phyloP scores from a whole-genome alignment of 2,888 invertebrate genomes.

The Odontocerum albicorne region DNA sequence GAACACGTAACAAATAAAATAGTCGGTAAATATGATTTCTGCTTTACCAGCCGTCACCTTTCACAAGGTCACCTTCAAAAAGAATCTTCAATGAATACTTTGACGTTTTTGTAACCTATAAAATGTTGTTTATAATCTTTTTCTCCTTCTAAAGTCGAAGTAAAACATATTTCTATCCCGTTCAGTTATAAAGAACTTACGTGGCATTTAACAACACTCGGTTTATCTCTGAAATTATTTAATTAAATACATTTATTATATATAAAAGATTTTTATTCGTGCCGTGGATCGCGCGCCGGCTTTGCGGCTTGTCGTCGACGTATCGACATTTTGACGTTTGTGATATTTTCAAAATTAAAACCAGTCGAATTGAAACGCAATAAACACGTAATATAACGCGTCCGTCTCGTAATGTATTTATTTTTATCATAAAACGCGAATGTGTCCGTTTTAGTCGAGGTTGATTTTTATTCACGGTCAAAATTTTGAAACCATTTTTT shows the following conservation, averaged over 20 bases:
- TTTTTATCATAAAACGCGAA: constrained; percentile 1
- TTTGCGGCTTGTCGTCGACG: neutral
- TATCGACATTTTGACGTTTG: neutral
- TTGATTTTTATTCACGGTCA: constrained; percentile 6
- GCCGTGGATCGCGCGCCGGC: neutral
- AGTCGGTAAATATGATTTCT: too few species aligned
- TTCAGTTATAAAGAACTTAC: neutral
- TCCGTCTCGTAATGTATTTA: constrained; percentile 5
- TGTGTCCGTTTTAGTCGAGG: neutral
- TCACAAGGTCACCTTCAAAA: constrained; percentile 23
- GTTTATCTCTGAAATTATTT: neutral
- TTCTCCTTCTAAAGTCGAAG: constrained; percentile 3
- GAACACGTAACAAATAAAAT: too few species aligned
- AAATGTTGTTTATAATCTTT: constrained; percentile 3
- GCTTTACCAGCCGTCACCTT: neutral
- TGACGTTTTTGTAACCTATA: constrained; percentile 27
- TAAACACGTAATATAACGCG: neutral
- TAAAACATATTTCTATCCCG: constrained; percentile 4
- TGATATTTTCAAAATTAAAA: neutral
- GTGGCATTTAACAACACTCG: neutral
- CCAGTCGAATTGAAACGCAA: neutral
- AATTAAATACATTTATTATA: too few species aligned
- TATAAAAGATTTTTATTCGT: too few species aligned
- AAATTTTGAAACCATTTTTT: neutral
- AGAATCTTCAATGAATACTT: constrained; percentile 14